Conservation (phyloP, 1,140 invertebrate genomes). For the Stegodyphus dumicola region DNA sequence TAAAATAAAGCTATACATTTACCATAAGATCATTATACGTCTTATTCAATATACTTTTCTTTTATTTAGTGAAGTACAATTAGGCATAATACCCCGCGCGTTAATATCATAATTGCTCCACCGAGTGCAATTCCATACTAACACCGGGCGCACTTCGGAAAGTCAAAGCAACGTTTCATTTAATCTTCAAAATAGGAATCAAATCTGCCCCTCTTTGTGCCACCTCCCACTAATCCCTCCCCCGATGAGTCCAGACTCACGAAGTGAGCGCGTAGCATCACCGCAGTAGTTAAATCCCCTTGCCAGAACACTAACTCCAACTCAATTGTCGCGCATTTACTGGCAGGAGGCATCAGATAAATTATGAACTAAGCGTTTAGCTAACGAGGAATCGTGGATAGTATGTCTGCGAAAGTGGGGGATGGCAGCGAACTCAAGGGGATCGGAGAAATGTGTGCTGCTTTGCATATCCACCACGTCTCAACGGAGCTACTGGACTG, state of each 20-base stretch:
- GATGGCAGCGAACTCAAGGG: not conserved
- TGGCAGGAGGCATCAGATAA: conserved; percentile 24
- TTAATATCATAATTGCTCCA: no score
- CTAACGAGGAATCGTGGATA: conserved; percentile 46
- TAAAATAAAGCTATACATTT: no score
- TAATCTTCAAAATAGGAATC: conserved; percentile 39
- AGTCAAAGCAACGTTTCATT: conserved; percentile 7
- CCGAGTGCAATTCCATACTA: conserved; percentile 3
- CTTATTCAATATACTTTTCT: no score
- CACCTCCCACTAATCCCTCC: not conserved
- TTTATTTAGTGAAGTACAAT: no score
- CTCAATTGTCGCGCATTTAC: conserved; percentile 52
- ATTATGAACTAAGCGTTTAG: conserved; percentile 58
- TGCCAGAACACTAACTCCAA: conserved; percentile 2
- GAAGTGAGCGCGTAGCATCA: no score
- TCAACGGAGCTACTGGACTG: conserved; percentile 2
- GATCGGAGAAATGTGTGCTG: not conserved
- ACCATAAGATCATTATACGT: no score
- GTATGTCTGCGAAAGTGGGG: not conserved
- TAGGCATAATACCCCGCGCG: no score
- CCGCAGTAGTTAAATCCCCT: conserved; percentile 7
- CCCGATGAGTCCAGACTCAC: no score
- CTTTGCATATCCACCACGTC: conserved; percentile 40
- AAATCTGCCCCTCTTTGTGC: conserved; percentile 10
- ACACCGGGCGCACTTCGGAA: not conserved